phyloP scores from a whole-genome alignment of 2,888 invertebrate genomes.

The Pedicia rivosa region DNA sequence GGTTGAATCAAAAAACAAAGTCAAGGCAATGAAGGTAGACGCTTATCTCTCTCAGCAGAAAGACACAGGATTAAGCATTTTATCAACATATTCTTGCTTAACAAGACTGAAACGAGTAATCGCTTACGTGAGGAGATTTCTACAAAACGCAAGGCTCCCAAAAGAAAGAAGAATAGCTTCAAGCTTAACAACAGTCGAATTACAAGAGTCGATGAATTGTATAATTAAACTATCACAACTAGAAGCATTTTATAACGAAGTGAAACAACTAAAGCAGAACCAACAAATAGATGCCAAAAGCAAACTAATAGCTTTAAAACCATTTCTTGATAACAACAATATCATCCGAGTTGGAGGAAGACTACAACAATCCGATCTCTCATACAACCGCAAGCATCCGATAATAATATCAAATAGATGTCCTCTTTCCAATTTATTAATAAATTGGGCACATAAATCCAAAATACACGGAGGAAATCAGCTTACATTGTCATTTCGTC shows the following conservation, averaged over 20 bases:
- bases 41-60: too few relatives aligned
- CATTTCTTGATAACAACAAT: constrained; percentile 5
- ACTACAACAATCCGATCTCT: not conserved
- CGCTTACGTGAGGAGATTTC: too few relatives aligned
- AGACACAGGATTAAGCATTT: too few relatives aligned
- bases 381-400: constrained; percentile 1
- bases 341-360: constrained; percentile 6
- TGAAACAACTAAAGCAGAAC: not conserved
- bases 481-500: not conserved
- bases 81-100: too few relatives aligned
- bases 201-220: not conserved
- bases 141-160: too few relatives aligned
- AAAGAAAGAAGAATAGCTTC: too few relatives aligned
- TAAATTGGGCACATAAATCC: not conserved
- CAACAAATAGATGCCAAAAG: not conserved
- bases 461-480: not conserved
- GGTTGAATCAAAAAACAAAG: too few relatives aligned
- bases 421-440: not conserved
- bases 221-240: constrained; percentile 1
- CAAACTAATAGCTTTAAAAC: constrained; percentile 3
- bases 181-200: not conserved
- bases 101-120: too few relatives aligned
- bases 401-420: not conserved
- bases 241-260: not conserved
- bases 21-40: too few relatives aligned